Evolutionary conservation across 2,888 invertebrate genomes (phyloP).

Genomic region (Euplexia lucipara): DNA sequence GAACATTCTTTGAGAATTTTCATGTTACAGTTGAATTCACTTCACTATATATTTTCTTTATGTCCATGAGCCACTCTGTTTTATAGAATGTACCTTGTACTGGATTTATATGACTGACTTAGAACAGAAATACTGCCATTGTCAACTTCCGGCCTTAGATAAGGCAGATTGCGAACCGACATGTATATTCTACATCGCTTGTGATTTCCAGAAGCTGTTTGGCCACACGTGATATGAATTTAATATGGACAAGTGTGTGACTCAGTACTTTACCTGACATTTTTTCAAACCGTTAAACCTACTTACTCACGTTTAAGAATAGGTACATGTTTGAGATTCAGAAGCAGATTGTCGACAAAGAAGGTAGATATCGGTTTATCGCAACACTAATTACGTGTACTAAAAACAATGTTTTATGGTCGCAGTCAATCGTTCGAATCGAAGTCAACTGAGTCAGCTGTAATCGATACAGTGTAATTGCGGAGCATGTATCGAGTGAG

Average conservation of each 20-base stretch:
- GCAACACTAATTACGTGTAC: conserved; percentile 83
- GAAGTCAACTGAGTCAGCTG: conserved; percentile 84
- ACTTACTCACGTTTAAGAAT: conserved; percentile 67
- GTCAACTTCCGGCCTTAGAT: conserved; percentile 79
- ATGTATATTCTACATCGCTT: conserved; percentile 77
- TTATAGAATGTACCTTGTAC: conserved; percentile 55
- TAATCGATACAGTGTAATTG: conserved; percentile 89
- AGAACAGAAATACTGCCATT: conserved; percentile 61
- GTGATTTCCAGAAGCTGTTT: conserved; percentile 84
- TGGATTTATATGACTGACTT: conserved; percentile 57
- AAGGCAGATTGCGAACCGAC: conserved; percentile 77
- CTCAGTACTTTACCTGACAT: conserved; percentile 71
- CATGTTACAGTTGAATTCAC: background rate
- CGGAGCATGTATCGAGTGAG: conserved; percentile 86
- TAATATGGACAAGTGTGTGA: conserved; percentile 69
- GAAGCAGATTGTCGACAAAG: conserved; percentile 70
- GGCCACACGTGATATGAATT: conserved; percentile 80
- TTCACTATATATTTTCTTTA: background rate
- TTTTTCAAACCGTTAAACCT: conserved; percentile 66
- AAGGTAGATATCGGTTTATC: conserved; percentile 78
- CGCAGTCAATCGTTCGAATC: conserved; percentile 84
- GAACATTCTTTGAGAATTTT: background rate
- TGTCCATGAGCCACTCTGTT: conserved; percentile 13
- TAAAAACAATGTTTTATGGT: conserved; percentile 87
- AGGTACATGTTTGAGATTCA: conserved; percentile 70